Evolutionary conservation across 2,797 vertebrate species (phyloP), one percentile per base, ranked within the genome.

Genomic region (Gymnodraco acuticeps): DNA sequence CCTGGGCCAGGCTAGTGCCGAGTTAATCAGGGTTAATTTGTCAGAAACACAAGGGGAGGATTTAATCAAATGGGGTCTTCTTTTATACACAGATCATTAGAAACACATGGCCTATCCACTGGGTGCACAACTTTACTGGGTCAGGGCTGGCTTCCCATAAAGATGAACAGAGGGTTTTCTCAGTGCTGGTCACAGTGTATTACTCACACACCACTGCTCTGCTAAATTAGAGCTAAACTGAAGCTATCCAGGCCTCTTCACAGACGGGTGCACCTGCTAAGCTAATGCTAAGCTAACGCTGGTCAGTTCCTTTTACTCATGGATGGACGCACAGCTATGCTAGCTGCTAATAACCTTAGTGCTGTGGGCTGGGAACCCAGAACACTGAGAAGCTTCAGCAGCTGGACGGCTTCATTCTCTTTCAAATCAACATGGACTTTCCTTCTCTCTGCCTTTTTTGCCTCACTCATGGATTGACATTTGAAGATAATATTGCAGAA

Each of bases 11-110:
- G 85, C 86, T 75, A 89, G 85, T 85, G 72, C 73, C 1, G 19
- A 86, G 77, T 89, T 93, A 92, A 94, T 93, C 87, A 89, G 85
- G 89, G 91, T 91, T 92, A 89, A 93, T 93, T 91, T 88, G 88
- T 88, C 87, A 83, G 82, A 86, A 91, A 92, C 83, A 92, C 85
- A 90, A 88, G 83, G 75, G 77, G 78, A 82, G 63, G 76, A 87
- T 89, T 90, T 84, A 88, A 93, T 92, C 83, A 90, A 86, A 88
- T 61, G 63, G 73, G 63, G 79, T 86, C 85, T 86, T 87, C 78
- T 82, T 88, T 92, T 89, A 87, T 85, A 58, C 70, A 79, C 83
- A 83, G 85, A 86, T 82, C 92, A 92, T 88, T 85, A 90, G 84
- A 78, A 86, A 68, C 88, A 89, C 86, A 88, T 75, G 83, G 74